Evolutionary conservation across 2,888 invertebrate species (phyloP), one percentile per base, ranked within the genome.

Genomic region (Chaetogeoica ovagalla): DNA sequence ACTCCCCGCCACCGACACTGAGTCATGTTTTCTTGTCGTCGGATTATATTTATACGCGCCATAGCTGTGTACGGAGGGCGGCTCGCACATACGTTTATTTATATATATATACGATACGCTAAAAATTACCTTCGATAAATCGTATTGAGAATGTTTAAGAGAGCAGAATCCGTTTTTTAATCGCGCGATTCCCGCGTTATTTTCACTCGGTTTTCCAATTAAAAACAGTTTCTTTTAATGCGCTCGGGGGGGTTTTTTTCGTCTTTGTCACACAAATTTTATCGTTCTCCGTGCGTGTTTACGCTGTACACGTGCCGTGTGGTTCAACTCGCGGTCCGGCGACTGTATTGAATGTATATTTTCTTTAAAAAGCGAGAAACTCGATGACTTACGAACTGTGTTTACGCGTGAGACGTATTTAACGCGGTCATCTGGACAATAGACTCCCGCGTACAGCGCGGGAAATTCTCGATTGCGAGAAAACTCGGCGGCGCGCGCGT

Each of bases 11-110:
- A 77, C 77, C 37, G 63, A 63, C 62, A 77, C 69, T 77, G 77
- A 77, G 77, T 77, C 77, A 77, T 77, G 77, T 77, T 77, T 77
- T 77, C 77, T 77, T 77, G 70, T 77, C 70, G 77, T 70, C 30
- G 60, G 39, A 37, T n/a, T n/a, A n/a, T n/a, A 66, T 30, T 1
- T 30, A 30, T 30, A 30, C n/a, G n/a, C n/a, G n/a, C n/a, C n/a
- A 30, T 30, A 30, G 4, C 30, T 30, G 30, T 30, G 4, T 30
- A 23, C 60, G 17, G 74, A 74, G 74, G 63, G 63, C 65, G 21
- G 65, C 19, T 21, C 11, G 66, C 43, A 43, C 43, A 6, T 43
- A 43, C 43, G 9, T 43, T 9, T 43, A 39, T 39, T 6, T 39
- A 7, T 39, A 7, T 39, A 6, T 39, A n/a, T n/a, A n/a, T n/a